Conservation (phyloP, 2,888 invertebrate genomes). For the Pachliopta kotzebuea region DNA sequence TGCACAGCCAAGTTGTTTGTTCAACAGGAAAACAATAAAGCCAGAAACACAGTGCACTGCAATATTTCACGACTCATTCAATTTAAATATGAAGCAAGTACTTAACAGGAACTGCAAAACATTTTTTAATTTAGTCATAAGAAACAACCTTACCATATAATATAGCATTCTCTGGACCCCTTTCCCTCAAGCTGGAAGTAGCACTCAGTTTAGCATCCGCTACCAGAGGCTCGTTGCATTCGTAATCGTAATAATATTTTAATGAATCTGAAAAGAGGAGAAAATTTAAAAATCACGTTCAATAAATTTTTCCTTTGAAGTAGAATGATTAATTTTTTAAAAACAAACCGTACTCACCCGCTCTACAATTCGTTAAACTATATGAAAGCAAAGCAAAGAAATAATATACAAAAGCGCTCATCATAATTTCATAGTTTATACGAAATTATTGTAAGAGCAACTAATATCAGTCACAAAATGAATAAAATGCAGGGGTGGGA, state of each 20-base stretch:
- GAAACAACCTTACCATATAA: constrained; percentile 87
- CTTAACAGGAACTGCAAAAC: too few relatives aligned
- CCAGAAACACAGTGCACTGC: too few relatives aligned
- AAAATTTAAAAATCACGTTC: too few relatives aligned
- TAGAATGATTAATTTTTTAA: too few relatives aligned
- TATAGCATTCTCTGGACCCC: constrained; percentile 92
- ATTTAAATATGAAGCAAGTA: too few relatives aligned
- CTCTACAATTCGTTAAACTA: constrained; percentile 57
- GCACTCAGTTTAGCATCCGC: constrained; percentile 87
- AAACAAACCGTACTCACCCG: constrained; percentile 54
- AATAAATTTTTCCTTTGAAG: too few relatives aligned
- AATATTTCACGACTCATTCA: too few relatives aligned
- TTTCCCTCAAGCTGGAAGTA: constrained; percentile 88
- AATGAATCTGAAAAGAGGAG: constrained; percentile 55
- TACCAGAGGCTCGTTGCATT: constrained; percentile 90
- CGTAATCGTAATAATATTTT: constrained; percentile 77
- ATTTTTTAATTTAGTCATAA: too few relatives aligned
- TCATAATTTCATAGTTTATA: constrained; percentile 72
- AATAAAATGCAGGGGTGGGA: constrained; percentile 39
- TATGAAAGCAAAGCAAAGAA: constrained; percentile 69
- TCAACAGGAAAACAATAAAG: too few relatives aligned
- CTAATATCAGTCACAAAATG: constrained; percentile 52
- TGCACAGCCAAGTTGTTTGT: too few relatives aligned
- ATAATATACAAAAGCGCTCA: constrained; percentile 66
- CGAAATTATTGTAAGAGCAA: constrained; percentile 36